Evolutionary conservation across 1,140 invertebrate species (phyloP).

Genomic region (Oryctes rhinoceros): DNA sequence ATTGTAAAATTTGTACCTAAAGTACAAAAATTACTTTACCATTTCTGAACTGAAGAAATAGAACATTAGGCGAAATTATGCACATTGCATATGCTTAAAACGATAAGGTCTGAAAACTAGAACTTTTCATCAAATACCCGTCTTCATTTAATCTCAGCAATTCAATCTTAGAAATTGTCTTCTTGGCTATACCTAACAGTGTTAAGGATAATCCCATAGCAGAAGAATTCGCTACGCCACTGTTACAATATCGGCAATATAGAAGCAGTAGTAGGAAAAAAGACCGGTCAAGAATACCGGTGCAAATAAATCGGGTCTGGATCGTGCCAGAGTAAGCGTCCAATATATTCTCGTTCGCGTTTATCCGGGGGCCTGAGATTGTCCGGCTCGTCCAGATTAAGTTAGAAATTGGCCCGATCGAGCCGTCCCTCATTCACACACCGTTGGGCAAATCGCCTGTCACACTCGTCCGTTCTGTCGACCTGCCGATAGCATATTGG

Average conservation of each 20-base stretch:
- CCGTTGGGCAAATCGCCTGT: constrained; percentile 58
- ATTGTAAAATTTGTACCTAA: too few relatives aligned
- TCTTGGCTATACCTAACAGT: too few relatives aligned
- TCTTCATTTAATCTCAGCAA: too few relatives aligned
- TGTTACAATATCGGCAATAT: constrained; percentile 14
- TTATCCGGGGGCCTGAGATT: constrained; percentile 56
- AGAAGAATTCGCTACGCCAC: background rate
- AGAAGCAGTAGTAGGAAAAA: constrained; percentile 3
- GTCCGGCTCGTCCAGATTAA: constrained; percentile 59
- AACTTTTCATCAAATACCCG: too few relatives aligned
- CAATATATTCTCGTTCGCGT: constrained; percentile 54
- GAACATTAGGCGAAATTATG: too few relatives aligned
- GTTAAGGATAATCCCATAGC: too few relatives aligned
- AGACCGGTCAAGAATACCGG: constrained; percentile 38
- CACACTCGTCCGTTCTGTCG: constrained; percentile 53
- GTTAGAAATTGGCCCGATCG: constrained; percentile 59
- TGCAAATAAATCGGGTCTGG: constrained; percentile 49
- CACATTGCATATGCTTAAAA: too few relatives aligned
- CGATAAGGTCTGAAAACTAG: too few relatives aligned
- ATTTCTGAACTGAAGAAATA: too few relatives aligned
- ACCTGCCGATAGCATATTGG: constrained; percentile 50
- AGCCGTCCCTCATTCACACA: constrained; percentile 59
- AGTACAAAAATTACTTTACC: too few relatives aligned
- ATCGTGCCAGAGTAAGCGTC: constrained; percentile 52
- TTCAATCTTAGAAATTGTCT: too few relatives aligned